Conservation (phyloP, 2,888 invertebrate species). For the Caenorhabditis angaria region DNA sequence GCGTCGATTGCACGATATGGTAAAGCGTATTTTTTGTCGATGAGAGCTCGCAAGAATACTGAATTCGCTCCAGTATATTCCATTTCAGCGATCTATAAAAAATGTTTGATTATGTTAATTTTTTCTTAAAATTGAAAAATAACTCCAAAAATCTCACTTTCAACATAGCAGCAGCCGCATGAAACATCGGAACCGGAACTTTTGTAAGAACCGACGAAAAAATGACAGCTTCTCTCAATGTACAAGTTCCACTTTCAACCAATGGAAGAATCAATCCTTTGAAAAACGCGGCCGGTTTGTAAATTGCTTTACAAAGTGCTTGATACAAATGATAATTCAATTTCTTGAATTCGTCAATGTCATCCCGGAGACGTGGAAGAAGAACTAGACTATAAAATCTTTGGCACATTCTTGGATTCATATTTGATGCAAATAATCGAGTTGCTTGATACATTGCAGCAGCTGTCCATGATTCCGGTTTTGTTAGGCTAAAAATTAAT, state of each 20-base stretch:
- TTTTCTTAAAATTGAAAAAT: neutral
- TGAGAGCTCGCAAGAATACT: constrained; percentile 88
- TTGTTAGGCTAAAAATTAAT: constrained; percentile 75
- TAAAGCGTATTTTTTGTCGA: constrained; percentile 96
- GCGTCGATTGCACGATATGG: constrained; percentile 94
- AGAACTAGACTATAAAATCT: constrained; percentile 89
- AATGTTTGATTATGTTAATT: neutral
- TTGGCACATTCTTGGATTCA: constrained; percentile 95
- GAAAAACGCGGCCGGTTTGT: constrained; percentile 97
- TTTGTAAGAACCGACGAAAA: constrained; percentile 89
- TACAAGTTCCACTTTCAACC: constrained; percentile 86
- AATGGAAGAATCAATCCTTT: constrained; percentile 82
- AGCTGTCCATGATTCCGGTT: constrained; percentile 95
- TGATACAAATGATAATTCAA: constrained; percentile 96
- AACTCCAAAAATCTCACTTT: constrained; percentile 57
- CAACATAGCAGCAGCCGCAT: constrained; percentile 89
- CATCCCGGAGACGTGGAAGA: constrained; percentile 88
- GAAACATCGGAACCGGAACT: constrained; percentile 90
- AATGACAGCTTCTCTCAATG: constrained; percentile 92
- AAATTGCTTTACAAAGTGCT: constrained; percentile 89
- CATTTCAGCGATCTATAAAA: constrained; percentile 93
- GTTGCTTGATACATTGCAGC: constrained; percentile 96
- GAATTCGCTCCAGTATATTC: constrained; percentile 94
- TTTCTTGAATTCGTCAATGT: constrained; percentile 91
- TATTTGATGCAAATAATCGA: constrained; percentile 93